phyloP scores from a whole-genome alignment of 2,888 invertebrate species.

The Macrophya annulata region DNA sequence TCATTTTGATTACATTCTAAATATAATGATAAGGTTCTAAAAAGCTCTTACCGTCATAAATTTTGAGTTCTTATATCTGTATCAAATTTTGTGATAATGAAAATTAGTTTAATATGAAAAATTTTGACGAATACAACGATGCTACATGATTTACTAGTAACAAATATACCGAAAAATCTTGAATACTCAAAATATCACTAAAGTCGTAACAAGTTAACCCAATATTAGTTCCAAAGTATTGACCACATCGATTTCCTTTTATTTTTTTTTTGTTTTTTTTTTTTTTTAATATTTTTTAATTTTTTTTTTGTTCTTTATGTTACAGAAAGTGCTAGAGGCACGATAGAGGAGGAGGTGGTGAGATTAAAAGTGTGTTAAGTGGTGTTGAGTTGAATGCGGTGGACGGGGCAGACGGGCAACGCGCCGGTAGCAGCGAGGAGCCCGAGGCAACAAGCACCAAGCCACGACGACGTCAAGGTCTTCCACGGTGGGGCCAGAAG shows the following conservation, averaged over 20 bases:
- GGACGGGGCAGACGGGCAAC: conserved; percentile 49
- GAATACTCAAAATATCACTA: not conserved
- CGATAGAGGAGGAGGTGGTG: conserved; percentile 43
- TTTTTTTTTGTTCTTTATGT: not conserved
- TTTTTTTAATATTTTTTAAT: not conserved
- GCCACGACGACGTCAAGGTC: conserved; percentile 46
- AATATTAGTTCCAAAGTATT: not conserved
- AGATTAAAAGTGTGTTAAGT: conserved; percentile 55
- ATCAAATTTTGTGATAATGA: too few relatives aligned
- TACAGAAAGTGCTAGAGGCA: conserved; percentile 48
- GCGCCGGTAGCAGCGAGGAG: conserved; percentile 44
- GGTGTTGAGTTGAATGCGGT: conserved; percentile 55
- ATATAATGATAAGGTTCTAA: too few relatives aligned
- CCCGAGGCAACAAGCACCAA: conserved; percentile 49
- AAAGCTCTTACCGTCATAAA: too few relatives aligned
- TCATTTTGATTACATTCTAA: too few relatives aligned
- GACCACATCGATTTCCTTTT: not conserved
- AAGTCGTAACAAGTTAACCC: not conserved
- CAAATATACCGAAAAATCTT: not conserved
- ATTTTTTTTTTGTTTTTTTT: not conserved
- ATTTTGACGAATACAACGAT: not conserved
- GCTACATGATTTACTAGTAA: not conserved
- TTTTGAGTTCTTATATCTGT: too few relatives aligned
- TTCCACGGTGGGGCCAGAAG: conserved; percentile 34
- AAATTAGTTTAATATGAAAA: not conserved